Percentiles rank a stretch among this genome's conserved stretches.
phyloP scores from a whole-genome alignment of 2,797 vertebrate species.

The Lepus oiostolus region DNA sequence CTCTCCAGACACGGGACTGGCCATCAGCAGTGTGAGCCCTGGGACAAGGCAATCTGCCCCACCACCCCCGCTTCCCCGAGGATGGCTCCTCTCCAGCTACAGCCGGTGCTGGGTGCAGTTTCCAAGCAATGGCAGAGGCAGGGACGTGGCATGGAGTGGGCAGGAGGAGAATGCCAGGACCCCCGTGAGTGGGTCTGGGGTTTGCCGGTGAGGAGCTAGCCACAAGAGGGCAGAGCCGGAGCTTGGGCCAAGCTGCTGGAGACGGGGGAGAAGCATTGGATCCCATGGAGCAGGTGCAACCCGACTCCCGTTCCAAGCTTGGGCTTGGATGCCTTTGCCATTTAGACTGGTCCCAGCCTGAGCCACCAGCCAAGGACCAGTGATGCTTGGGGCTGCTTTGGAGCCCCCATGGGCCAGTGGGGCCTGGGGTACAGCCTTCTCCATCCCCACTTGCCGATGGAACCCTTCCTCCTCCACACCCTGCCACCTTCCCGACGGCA shows the following conservation, averaged over 20 bases:
- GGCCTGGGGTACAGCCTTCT: too few species aligned
- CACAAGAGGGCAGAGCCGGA: not conserved
- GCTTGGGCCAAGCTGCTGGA: not conserved
- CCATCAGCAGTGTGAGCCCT: constrained; percentile 70
- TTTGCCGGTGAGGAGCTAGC: not conserved
- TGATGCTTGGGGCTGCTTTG: too few species aligned
- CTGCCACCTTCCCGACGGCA: not conserved
- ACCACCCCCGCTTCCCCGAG: too few species aligned
- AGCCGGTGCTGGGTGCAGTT: too few species aligned
- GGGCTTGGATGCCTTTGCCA: fast-evolving
- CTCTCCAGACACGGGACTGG: constrained; percentile 78
- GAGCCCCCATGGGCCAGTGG: too few species aligned
- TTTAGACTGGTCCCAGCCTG: too few species aligned
- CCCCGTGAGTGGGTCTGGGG: not conserved
- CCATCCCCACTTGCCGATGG: not conserved
- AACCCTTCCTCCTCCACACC: not conserved
- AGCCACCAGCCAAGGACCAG: not conserved
- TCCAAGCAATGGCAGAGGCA: too few species aligned
- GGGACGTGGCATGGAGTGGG: too few species aligned
- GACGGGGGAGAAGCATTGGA: not conserved
- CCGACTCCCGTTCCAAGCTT: not conserved
- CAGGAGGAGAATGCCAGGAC: not conserved
- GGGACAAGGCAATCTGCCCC: constrained; percentile 69
- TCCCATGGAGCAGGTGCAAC: too few species aligned
- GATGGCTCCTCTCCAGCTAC: too few species aligned